Evolutionary conservation across 92 coral and sea anemone genomes (phyloP), one percentile per base, ranked within the genome.

Genomic region (Porites lobata): DNA sequence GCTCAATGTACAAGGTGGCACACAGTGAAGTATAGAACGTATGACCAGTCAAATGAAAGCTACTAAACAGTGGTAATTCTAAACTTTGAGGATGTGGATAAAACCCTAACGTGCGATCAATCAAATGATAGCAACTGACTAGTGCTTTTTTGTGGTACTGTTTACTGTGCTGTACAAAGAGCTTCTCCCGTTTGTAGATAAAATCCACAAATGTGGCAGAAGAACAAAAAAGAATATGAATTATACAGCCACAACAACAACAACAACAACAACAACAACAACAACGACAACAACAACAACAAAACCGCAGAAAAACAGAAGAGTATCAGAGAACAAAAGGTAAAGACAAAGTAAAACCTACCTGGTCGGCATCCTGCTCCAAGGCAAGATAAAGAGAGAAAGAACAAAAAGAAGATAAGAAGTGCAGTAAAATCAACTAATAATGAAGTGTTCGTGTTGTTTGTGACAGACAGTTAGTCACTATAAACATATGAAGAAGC

Each of bases 361-460:
- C 87, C 87, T 84, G 80, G 5, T 84, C 87, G 1, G 87, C 67
- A 73, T 84, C 87, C 87, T 84, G 81, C 72, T 38, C 64, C 57
- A 62, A 50, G 57, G 59, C 0, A 38, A 38, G 47, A 50, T 66
- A 32, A 69, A 22, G 21, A 68, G 47, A 69, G 43, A 78, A 51
- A 80, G 63, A 54, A 70, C 8, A 86, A 19, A 79, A 72, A 65
- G 32, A 51, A 29, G 78, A 65, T 43, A 59, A 69, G 56, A 51
- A 75, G 72, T n/a, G 50, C 64, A 47, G 50, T 65, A 80, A 8
- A 15, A 19, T 8, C 50, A 62, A 57, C 68, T 26, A 67, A 15
- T 47, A 3, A 47, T 64, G 47, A 47, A 11, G 21, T 51, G 20
- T 19, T 74, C 13, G 52, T 50, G 62, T n/a, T n/a, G 19, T 32